Evolutionary conservation across 2,113 vertebrate species (phyloP).

Genomic region (Ailurus styani): DNA sequence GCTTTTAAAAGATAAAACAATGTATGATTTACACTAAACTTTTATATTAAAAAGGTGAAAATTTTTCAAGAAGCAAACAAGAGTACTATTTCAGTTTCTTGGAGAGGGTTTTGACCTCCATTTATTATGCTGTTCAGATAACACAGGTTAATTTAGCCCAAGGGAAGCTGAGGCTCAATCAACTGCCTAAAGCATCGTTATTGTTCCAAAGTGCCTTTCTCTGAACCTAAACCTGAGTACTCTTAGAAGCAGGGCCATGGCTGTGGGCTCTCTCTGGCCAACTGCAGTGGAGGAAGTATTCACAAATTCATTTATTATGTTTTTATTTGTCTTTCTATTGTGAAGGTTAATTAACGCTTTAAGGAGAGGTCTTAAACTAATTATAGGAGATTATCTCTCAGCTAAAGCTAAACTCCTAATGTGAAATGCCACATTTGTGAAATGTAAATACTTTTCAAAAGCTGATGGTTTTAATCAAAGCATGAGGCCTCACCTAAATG

Average conservation of each 20-base stretch:
- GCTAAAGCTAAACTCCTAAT: neutral
- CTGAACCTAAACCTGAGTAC: neutral
- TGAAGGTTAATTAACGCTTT: neutral
- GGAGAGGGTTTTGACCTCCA: neutral
- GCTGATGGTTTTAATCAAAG: neutral
- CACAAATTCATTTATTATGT: neutral
- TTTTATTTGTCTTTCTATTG: slow-evolving; percentile 14
- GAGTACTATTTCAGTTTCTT: neutral
- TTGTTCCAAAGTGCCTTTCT: neutral
- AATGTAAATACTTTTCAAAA: neutral
- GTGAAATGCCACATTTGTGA: slow-evolving; percentile 10
- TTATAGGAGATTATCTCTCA: neutral
- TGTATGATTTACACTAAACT: slow-evolving; percentile 18
- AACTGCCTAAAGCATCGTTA: neutral
- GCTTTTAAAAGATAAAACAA: slow-evolving; percentile 24
- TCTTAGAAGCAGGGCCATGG: neutral
- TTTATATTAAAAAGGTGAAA: slow-evolving; percentile 39
- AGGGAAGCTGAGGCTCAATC: neutral
- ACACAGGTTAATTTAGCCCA: neutral
- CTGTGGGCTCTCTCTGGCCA: neutral
- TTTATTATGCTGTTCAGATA: neutral
- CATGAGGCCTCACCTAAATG: neutral
- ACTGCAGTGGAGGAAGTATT: neutral
- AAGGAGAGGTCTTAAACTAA: neutral
- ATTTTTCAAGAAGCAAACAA: neutral